Base-by-base conservation (phyloP, 2,888 invertebrate genomes). In the Nomada lathburiana region DNA sequence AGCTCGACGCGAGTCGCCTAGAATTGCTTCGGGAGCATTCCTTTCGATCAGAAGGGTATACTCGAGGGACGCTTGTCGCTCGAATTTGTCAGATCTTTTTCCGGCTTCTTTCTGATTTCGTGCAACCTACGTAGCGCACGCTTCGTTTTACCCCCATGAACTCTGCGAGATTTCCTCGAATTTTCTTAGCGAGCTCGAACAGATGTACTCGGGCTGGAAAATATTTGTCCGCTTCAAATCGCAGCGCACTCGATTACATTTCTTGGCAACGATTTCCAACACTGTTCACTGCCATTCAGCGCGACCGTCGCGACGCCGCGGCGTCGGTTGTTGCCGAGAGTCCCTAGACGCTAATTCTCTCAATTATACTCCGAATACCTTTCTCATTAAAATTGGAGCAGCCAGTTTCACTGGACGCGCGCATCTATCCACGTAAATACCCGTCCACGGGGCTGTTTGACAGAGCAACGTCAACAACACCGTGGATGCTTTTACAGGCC, bases 401-500 rank as follows among this genome's bases (percentile, higher is more conserved):
- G 59, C 57, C 60, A n/a, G 76, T 42, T 62, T 29, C 23, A 42
- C 20, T 20, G 36, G 42, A 16, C 65, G 71, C 18, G 62, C 44
- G 55, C 63, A 62, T 78, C 67, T 18, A 79, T 72, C 64, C 68
- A n/a, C 76, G 76, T 72, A 60, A 74, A 80, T 62, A 70, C 65
- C 36, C 52, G 50, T 79, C 63, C 86, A 80, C 79, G 84, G 44
- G 42, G 57, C 57, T 86, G 85, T 88, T 88, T 88, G 88, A 84
- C 86, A 75, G 64, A 78, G 80, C 74, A 75, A 83, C 80, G 84
- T 88, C 82, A 82, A 73, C 82, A 72, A 68, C 69, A 53, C 26
- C 55, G 59, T 60, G 65, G 59, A 70, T 70, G 78, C 78, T 65
- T 80, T 83, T 82, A 79, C 85, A 74, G 74, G 68, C 74, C 77